A percentile compares a stretch with the other conserved stretches of the same genome.
phyloP scores from a whole-genome alignment of 1,140 invertebrate genomes.

The Hydropsyche tenuis region DNA sequence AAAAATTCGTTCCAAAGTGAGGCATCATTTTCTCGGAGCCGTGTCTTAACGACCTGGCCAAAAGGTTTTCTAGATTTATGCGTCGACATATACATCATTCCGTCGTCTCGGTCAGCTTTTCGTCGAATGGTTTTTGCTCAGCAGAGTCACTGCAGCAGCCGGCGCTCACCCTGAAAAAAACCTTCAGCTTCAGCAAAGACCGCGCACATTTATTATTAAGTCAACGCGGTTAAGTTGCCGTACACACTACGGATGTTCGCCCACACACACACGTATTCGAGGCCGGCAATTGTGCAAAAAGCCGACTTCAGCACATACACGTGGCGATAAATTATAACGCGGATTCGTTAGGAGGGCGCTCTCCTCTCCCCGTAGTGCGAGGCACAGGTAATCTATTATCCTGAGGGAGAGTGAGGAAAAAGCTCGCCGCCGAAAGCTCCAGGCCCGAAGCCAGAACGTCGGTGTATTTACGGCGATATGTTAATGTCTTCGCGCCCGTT shows the following conservation, averaged over 20 bases:
- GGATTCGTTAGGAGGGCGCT: conserved; percentile 40
- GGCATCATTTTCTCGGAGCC: not conserved
- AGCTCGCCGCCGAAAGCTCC: conserved; percentile 24
- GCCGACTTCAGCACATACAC: conserved; percentile 10
- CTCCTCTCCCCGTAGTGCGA: too few species aligned
- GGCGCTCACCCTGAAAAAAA: not conserved
- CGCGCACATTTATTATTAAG: conserved; percentile 30
- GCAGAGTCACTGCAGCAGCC: not conserved
- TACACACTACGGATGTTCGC: not conserved
- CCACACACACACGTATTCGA: not conserved
- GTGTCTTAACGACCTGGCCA: not conserved
- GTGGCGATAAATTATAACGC: conserved; percentile 43
- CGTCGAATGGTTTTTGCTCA: not conserved
- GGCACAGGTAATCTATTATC: conserved; percentile 46
- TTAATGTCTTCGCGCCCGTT: conserved; percentile 30
- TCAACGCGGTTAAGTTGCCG: not conserved
- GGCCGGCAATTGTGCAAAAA: conserved; percentile 34
- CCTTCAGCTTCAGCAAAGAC: not conserved
- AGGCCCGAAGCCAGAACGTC: not conserved
- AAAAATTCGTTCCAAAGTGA: too few species aligned
- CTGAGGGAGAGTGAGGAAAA: conserved; percentile 23
- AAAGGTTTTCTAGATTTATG: not conserved
- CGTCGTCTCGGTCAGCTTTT: not conserved
- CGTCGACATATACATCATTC: not conserved
- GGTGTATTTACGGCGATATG: conserved; percentile 29